Evolutionary conservation across 2,113 vertebrate genomes (phyloP).

Genomic region (Chaetura pelagica): DNA sequence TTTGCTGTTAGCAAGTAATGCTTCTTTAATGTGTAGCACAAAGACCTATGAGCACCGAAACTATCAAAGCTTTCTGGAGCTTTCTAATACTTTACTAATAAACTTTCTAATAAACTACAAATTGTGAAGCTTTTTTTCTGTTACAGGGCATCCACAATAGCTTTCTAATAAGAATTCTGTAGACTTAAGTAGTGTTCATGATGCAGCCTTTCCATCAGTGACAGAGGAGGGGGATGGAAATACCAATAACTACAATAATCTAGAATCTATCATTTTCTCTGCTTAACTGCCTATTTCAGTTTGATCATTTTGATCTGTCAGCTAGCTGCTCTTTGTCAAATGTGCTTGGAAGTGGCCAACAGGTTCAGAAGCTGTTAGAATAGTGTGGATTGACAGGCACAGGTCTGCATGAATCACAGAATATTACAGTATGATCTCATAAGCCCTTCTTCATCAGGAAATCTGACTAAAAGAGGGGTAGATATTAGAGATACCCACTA

Average conservation of each 20-base stretch:
- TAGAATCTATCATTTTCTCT: not conserved
- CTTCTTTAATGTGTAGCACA: not conserved
- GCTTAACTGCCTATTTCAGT: not conserved
- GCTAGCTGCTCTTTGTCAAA: not conserved
- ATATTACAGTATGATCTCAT: not conserved
- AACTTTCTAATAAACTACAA: not conserved
- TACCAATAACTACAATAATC: not conserved
- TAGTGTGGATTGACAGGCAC: not conserved
- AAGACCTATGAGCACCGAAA: not conserved
- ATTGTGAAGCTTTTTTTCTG: not conserved
- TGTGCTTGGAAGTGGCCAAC: not conserved
- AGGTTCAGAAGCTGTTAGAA: slow-evolving; percentile 4
- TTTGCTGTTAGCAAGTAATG: not conserved
- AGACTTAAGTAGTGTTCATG: not conserved
- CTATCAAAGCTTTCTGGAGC: not conserved
- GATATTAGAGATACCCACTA: not conserved
- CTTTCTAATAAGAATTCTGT: not conserved
- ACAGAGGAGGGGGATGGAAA: not conserved
- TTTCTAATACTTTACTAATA: no score
- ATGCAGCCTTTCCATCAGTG: not conserved
- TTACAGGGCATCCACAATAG: not conserved
- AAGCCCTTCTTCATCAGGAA: not conserved
- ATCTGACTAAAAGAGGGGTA: not conserved
- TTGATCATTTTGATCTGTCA: not conserved
- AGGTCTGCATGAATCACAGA: not conserved